Evolutionary conservation across 92 coral and sea anemone genomes (phyloP).

Genomic region (Desmophyllum pertusum): DNA sequence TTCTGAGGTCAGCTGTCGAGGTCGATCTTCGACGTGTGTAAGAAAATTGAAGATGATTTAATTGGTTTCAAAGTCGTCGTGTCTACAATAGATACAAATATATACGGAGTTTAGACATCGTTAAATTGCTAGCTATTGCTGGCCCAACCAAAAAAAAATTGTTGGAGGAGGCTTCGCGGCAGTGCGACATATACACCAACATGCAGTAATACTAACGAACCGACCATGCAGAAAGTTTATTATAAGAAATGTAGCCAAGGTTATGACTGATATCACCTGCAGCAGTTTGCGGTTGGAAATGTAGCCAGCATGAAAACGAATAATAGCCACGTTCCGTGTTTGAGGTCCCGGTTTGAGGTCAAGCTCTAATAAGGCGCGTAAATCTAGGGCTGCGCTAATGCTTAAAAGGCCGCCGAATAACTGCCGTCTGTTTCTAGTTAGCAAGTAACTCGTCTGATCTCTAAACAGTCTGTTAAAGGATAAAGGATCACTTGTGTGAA

Average conservation of each 20-base stretch:
- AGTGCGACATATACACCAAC: no score
- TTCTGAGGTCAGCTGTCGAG: no score
- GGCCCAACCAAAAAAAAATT: no score
- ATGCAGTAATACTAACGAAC: no score
- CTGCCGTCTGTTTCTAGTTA: constrained; percentile 18
- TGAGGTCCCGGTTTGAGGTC: constrained; percentile 20
- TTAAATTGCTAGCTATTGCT: no score
- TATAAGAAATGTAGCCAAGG: no score
- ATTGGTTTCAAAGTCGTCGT: neutral
- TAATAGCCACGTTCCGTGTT: neutral
- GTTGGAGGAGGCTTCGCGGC: no score
- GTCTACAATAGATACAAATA: no score
- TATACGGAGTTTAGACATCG: no score
- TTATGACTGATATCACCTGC: constrained; percentile 16
- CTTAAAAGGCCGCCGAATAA: neutral
- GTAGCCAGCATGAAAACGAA: neutral
- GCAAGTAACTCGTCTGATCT: neutral
- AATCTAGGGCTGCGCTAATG: neutral
- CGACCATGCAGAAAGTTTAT: no score
- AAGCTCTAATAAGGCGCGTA: neutral
- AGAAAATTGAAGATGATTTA: neutral
- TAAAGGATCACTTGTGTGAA: no score
- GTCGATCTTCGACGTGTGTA: neutral
- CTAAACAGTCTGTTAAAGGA: no score
- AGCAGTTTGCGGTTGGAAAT: constrained; percentile 2